Conservation (phyloP, 2,113 vertebrate genomes). For the Thalassarche chlororhynchos region DNA sequence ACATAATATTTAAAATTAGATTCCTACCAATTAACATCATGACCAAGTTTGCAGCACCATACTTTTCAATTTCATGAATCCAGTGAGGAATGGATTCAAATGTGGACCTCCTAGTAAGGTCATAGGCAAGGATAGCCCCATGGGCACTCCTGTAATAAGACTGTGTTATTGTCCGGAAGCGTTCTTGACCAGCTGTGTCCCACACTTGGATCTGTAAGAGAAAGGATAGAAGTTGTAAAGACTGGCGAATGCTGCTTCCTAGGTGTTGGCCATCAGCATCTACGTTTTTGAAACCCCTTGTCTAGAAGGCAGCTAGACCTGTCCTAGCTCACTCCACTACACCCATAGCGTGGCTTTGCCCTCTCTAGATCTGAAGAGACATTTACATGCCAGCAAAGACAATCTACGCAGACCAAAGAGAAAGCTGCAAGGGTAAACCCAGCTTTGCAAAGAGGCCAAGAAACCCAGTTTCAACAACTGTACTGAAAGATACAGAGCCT, state of each 20-base stretch:
- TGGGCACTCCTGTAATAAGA: slow-evolving; percentile 98
- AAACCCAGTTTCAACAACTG: not conserved
- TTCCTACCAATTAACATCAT: slow-evolving; percentile 91
- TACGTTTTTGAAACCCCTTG: not conserved
- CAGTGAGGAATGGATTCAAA: slow-evolving; percentile 92
- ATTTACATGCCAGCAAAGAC: not conserved
- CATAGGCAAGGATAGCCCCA: slow-evolving; percentile 93
- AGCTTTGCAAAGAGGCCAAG: not conserved
- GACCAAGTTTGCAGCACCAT: slow-evolving; percentile 88
- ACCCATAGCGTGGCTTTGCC: not conserved
- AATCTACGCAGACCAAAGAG: not conserved
- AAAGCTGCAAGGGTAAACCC: not conserved
- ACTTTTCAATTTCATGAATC: slow-evolving; percentile 92
- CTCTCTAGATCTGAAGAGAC: not conserved
- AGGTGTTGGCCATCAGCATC: not conserved
- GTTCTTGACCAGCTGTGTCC: slow-evolving; percentile 97
- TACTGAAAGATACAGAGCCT: not conserved
- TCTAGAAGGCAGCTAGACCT: not conserved
- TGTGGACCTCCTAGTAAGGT: slow-evolving; percentile 87
- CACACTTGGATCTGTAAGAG: slow-evolving; percentile 92
- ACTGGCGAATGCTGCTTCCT: not conserved
- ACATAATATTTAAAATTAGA: not conserved
- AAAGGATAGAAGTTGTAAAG: not conserved
- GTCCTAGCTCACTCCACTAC: not conserved
- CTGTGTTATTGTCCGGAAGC: slow-evolving; percentile 98